Percentiles rank a stretch among this genome's conserved stretches.
Evolutionary conservation across 64 coral and sea anemone species (phyloP).

Genomic region (Platygyra sinensis): DNA sequence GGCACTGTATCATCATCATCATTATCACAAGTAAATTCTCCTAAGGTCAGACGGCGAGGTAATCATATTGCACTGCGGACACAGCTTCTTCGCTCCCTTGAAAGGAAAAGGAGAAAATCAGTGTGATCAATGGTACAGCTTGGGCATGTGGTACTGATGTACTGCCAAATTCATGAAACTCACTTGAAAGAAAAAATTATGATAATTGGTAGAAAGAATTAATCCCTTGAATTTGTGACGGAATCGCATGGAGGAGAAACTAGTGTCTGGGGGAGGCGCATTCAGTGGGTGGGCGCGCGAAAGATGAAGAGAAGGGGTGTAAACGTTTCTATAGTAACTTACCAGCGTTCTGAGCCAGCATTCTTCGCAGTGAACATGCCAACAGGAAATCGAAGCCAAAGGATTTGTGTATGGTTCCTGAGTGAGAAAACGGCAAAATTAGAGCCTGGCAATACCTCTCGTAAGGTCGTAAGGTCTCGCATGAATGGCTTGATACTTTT

Average conservation of each 20-base stretch:
- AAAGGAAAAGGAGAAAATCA: not conserved
- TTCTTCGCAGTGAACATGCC: constrained; percentile 96
- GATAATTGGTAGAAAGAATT: not conserved
- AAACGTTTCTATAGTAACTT: not conserved
- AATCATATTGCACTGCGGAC: constrained; percentile 96
- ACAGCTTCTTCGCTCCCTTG: constrained; percentile 91
- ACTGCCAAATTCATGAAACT: no score
- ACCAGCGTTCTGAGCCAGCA: constrained; percentile 95
- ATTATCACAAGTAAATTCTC: constrained; percentile 81
- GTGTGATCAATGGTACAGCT: not conserved
- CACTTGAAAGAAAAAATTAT: not conserved
- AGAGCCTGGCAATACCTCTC: not conserved
- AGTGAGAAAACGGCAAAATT: not conserved
- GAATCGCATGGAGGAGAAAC: no score
- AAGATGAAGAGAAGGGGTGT: no score
- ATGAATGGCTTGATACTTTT: no score
- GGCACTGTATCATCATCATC: not conserved
- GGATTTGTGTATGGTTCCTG: constrained; percentile 91
- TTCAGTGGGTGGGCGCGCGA: no score
- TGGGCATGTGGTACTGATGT: no score
- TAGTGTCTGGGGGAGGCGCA: no score
- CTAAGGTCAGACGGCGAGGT: constrained; percentile 84
- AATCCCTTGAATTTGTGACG: no score
- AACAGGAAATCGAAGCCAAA: constrained; percentile 84
- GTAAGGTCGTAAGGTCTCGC: no score